phyloP scores from a whole-genome alignment of 2,888 invertebrate genomes.

The Druceiella hillmani region DNA sequence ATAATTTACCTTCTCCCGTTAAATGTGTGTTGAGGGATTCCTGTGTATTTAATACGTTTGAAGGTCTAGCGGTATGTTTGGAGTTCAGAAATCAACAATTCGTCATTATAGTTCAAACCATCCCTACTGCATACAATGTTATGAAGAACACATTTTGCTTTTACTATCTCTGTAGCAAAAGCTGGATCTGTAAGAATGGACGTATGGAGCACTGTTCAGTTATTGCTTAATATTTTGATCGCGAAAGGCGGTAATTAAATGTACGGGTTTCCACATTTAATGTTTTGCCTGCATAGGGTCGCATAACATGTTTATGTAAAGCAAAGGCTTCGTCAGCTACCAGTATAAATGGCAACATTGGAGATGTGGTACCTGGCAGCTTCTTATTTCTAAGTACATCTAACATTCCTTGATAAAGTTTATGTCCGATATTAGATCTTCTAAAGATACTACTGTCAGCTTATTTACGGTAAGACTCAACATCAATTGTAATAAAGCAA shows the following conservation, averaged over 20 bases:
- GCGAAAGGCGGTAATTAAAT: slow-evolving; percentile 12
- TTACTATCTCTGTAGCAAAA: too few relatives aligned
- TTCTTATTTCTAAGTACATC: slow-evolving; percentile 12
- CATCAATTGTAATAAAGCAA: slow-evolving; percentile 15
- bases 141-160: too few relatives aligned
- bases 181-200: slow-evolving; percentile 15
- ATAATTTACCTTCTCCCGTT: too few relatives aligned
- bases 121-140: too few relatives aligned
- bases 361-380: slow-evolving; percentile 13
- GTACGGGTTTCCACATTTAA: slow-evolving; percentile 14
- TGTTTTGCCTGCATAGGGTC: slow-evolving; percentile 14
- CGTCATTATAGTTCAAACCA: too few relatives aligned
- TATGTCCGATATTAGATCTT: too few relatives aligned
- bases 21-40: too few relatives aligned
- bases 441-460: slow-evolving; percentile 13
- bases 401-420: slow-evolving; percentile 11
- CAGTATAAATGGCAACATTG: slow-evolving; percentile 12
- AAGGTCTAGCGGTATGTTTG: too few relatives aligned
- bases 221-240: slow-evolving; percentile 13
- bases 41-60: too few relatives aligned
- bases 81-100: too few relatives aligned
- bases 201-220: slow-evolving; percentile 14
- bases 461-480: slow-evolving; percentile 17
- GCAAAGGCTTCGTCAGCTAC: slow-evolving; percentile 14
- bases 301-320: slow-evolving; percentile 15